Base-by-base conservation (phyloP, 2,113 vertebrate species). In the Mesitornis unicolor region DNA sequence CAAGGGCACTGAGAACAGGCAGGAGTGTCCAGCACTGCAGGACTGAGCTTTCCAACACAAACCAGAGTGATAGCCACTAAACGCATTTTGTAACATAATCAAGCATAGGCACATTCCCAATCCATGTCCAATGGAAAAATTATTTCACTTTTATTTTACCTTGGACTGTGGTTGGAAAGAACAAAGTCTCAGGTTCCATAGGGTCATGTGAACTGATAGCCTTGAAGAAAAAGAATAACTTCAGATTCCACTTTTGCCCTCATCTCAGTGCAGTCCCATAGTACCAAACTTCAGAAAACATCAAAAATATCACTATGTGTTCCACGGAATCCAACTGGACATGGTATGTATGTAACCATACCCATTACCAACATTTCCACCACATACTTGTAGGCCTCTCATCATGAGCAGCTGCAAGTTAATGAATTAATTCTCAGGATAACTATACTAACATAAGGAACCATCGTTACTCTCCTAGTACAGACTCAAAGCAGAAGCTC, bases 381-480 rank as follows among this genome's bases (percentile, higher is more conserved):
- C 19, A 36, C 16, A 14, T 50, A 67, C 45, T 22, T 68, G 10
- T 16, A 36, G 26, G 19, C 7, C 42, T 65, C 36, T 33, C 12
- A 36, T 22, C 42, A 88, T 2, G 22, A 93, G 12, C 38, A 83
- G 48, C 10, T 67, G 13, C 29, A 54, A 16, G 9, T 19, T 80
- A 65, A 45, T 57, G 31, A 75, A 79, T 56, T 75, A 31, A 76
- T 80, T 73, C 57, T 76, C 78, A 83, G 36, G 25, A 48, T 65
- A 88, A 80, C 21, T 60, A 2, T 4, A 51, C 0, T 2, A 79
- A 77, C 0, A 0, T 50, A 53, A 75, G 45, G 45, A 93, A 53
- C 4, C 33, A 61, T 29, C 1, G 0, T 38, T 87, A 53, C 43
- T 53, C 15, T 35, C 29, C 48, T 38, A 87, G 53, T 42, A 74